phyloP scores from a whole-genome alignment of 37 sponge, comb jelly and placozoan species.

The Cliona cf. orientalis region DNA sequence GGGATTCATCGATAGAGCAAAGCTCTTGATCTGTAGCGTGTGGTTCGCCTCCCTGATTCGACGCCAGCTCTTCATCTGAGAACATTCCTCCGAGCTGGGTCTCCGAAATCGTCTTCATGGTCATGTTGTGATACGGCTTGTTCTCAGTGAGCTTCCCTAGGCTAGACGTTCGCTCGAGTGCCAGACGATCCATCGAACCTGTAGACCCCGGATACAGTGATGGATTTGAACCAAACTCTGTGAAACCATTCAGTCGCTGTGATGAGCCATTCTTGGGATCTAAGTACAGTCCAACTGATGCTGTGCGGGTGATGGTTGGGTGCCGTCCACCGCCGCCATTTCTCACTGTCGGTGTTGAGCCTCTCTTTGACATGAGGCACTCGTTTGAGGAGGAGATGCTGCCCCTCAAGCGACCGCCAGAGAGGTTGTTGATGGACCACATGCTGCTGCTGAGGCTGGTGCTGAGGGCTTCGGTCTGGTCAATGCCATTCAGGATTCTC shows the following conservation, averaged over 20 bases:
- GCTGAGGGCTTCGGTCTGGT: constrained; percentile 9
- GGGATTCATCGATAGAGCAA: too few species aligned
- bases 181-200: background rate
- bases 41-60: too few species aligned
- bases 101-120: background rate
- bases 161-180: constrained; percentile 20
- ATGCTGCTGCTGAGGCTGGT: constrained; percentile 24
- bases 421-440: constrained; percentile 2
- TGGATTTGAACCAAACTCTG: background rate
- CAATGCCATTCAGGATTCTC: constrained; percentile 45
- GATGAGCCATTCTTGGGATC: too few species aligned
- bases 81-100: too few species aligned
- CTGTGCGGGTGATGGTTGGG: background rate
- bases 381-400: background rate
- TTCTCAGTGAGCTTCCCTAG: constrained; percentile 5
- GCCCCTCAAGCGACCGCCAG: background rate
- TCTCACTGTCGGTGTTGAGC: background rate
- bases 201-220: background rate
- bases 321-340: too few species aligned
- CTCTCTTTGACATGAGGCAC: background rate
- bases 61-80: too few species aligned
- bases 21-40: too few species aligned
- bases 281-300: background rate
- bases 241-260: too few species aligned
- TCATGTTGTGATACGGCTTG: background rate